phyloP scores from a whole-genome alignment of 92 coral and sea anemone species.

The Ricordea florida region DNA sequence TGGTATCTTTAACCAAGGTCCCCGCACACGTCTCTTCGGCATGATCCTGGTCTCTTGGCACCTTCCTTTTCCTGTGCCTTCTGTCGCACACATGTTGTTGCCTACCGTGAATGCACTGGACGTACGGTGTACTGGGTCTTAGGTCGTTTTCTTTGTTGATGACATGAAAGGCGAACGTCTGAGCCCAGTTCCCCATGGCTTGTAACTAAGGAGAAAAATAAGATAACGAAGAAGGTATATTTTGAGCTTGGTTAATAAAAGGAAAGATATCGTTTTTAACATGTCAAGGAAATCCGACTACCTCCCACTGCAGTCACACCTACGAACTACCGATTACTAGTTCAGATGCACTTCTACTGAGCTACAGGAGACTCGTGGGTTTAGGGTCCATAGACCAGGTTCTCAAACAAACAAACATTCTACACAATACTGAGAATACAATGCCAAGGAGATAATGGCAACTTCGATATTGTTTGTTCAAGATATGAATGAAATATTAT shows the following conservation, averaged over 20 bases:
- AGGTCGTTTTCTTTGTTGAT: constrained; percentile 88
- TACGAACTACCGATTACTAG: too few relatives aligned
- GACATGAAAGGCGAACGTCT: constrained; percentile 87
- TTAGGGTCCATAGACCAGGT: too few relatives aligned
- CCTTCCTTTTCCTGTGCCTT: constrained; percentile 32
- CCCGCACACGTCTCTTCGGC: constrained; percentile 7
- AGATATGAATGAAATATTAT: background rate
- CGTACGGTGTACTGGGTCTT: constrained; percentile 69
- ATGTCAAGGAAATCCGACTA: background rate
- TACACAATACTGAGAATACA: too few relatives aligned
- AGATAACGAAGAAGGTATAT: background rate
- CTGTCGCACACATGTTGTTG: constrained; percentile 76
- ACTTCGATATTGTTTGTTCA: background rate
- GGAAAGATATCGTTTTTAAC: too few relatives aligned
- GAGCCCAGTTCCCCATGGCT: constrained; percentile 85
- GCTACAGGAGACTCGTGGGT: too few relatives aligned
- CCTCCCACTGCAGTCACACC: too few relatives aligned
- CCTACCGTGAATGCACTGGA: constrained; percentile 92
- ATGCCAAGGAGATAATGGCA: too few relatives aligned
- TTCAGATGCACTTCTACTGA: too few relatives aligned
- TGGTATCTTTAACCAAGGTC: constrained; percentile 35
- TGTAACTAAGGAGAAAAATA: constrained; percentile 58
- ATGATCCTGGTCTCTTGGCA: constrained; percentile 6
- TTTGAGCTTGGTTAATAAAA: background rate
- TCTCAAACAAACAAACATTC: too few relatives aligned